Percentiles rank a stretch among this genome's conserved stretches.
phyloP scores from a whole-genome alignment of 1,140 invertebrate species.

The Triops cancriformis region DNA sequence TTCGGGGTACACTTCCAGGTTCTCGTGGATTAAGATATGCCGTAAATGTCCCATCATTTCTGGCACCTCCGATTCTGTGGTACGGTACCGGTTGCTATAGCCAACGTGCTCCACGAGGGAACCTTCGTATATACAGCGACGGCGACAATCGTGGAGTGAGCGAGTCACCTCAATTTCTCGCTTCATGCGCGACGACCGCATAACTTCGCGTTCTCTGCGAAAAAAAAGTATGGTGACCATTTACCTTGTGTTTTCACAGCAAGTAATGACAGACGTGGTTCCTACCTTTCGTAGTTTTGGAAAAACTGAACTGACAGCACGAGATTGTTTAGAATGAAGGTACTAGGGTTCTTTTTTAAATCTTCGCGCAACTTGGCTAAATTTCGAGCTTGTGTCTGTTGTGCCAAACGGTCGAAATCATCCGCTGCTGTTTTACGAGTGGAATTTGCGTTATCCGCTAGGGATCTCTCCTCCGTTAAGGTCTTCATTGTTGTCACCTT shows the following conservation, averaged over 20 bases:
- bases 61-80: conserved; percentile 31
- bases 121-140: conserved; percentile 37
- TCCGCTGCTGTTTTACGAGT: conserved; percentile 1
- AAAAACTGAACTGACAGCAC: conserved; percentile 67
- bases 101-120: conserved; percentile 52
- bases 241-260: not conserved
- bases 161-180: conserved; percentile 4
- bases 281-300: conserved; percentile 63
- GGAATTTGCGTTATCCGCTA: not conserved
- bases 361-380: conserved; percentile 48
- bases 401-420: conserved; percentile 38
- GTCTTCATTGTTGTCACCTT: not conserved
- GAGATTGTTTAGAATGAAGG: conserved; percentile 66
- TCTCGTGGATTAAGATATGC: conserved; percentile 61
- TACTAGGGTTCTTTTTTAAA: conserved; percentile 50
- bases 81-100: conserved; percentile 39
- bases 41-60: conserved; percentile 54
- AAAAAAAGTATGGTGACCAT: not conserved
- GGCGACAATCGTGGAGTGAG: conserved; percentile 19
- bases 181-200: conserved; percentile 11
- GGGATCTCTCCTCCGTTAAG: not conserved
- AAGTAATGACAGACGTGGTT: conserved; percentile 39
- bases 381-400: conserved; percentile 36
- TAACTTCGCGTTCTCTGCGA: conserved; percentile 24
- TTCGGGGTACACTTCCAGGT: conserved; percentile 52